A percentile compares a stretch with the other conserved stretches of the same genome.
These are phyloP conservation scores for Eumerus sabulonum DNA, from an alignment of 2,888 invertebrate species.

Conservation along the genomic window DNA sequence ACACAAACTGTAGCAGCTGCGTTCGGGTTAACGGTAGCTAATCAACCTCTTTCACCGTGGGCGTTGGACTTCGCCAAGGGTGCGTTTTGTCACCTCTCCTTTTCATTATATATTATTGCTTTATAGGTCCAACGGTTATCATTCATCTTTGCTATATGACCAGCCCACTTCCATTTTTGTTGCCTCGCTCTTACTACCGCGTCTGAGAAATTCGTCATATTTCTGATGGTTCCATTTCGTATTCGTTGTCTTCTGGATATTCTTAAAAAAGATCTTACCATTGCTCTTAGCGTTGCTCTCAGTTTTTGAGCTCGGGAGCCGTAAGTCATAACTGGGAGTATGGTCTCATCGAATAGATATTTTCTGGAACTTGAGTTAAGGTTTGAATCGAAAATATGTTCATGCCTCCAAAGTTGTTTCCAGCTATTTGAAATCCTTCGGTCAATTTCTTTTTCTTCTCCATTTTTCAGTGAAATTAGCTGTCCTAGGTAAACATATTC, in stretches of 20 bases:
- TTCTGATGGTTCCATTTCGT: too few species aligned
- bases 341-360: neutral
- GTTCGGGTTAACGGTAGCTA: too few species aligned
- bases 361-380: neutral
- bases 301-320: neutral
- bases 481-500: neutral
- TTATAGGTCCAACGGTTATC: too few species aligned
- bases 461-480: neutral
- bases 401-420: neutral
- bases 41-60: too few species aligned
- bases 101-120: too few species aligned
- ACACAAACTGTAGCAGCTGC: too few species aligned
- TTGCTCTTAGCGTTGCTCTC: too few species aligned
- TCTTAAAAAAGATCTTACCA: too few species aligned
- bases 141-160: neutral
- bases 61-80: too few species aligned
- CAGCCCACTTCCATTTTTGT: constrained; percentile 2
- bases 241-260: too few species aligned
- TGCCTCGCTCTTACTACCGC: neutral
- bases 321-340: neutral
- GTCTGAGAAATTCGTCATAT: neutral
- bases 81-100: too few species aligned
- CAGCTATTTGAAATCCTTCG: constrained; percentile 1
- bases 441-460: neutral
- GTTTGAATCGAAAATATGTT: neutral